Base-by-base conservation (phyloP, 2,113 vertebrate genomes). In the Apteryx mantelli region DNA sequence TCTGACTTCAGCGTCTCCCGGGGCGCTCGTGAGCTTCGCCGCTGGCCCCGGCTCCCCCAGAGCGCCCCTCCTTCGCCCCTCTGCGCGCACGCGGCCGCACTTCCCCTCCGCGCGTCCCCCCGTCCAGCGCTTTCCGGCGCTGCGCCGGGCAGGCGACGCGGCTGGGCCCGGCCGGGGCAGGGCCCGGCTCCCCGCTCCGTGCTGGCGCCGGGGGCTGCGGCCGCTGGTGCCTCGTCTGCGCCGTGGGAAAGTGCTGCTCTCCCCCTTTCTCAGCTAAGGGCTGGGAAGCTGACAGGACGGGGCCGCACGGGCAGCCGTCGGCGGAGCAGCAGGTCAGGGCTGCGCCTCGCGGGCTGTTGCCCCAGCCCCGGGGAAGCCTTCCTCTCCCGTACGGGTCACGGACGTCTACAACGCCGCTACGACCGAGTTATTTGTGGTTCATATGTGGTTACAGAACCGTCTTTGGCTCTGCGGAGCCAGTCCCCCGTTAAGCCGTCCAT, bases 41-140 rank as follows among this genome's bases (percentile, higher is more conserved):
- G 5, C 40, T 11, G 32, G 38, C 78, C 28, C 63, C 9, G 2
- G 0, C 1, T 7, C 0, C 24, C 53, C 46, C 11, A 0, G 28
- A 75, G 24, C 0, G 1, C 36, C 64, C 42, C n/a, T 40, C 40
- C 69, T 42, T 56, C 75, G 6, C 68, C 13, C 55, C 28, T 30
- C 55, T 7, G 53, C 13, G 53, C 12, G 25, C 53, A 26, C 52
- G 22, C 14, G 21, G 26, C 53, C 13, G 25, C 13, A 8, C 26
- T 14, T 55, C 25, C 25, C 53, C 53, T 15, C 26, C 12, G 12
- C 14, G 26, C 14, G 55, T 7, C 36, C 36, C 36, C 36, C 36
- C 36, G 36, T 38, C 36, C 36, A 38, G 36, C 36, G 36, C 36
- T 38, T 38, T 38, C 36, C 36, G 36, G 36, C 36, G 36, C 36